Percentiles rank a stretch among this genome's conserved stretches.
Conservation (phyloP, 1,140 invertebrate species). For the Ooceraea biroi region DNA sequence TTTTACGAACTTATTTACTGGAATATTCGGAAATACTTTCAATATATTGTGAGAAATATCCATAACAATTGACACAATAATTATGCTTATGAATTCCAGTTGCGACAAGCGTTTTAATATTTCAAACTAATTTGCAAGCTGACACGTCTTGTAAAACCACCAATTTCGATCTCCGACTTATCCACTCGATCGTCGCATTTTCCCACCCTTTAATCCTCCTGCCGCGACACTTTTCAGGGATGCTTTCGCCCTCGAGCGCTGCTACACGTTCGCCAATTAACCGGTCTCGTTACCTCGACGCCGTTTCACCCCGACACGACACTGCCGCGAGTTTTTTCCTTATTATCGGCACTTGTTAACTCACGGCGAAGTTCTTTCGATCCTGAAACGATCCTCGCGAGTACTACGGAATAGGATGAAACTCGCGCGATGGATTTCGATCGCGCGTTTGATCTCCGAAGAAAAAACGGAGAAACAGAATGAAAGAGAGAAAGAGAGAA, state of each 20-base stretch:
- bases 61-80: neutral
- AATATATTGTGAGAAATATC: neutral
- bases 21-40: neutral
- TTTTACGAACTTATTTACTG: constrained; percentile 4
- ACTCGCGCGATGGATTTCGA: constrained; percentile 25
- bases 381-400: constrained; percentile 13
- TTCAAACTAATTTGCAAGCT: neutral
- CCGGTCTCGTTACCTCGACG: constrained; percentile 41
- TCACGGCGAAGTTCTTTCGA: constrained; percentile 33
- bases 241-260: constrained; percentile 16
- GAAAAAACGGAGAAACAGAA: neutral
- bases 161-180: constrained; percentile 21
- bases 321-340: constrained; percentile 35
- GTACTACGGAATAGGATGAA: neutral
- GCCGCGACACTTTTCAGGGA: constrained; percentile 33
- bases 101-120: neutral
- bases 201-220: constrained; percentile 28
- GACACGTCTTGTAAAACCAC: neutral
- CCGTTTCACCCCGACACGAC: constrained; percentile 40
- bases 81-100: neutral
- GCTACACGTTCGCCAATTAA: constrained; percentile 35
- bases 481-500: neutral
- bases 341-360: constrained; percentile 52
- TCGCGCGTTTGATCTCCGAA: constrained; percentile 37
- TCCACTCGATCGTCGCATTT: constrained; percentile 19